Evolutionary conservation across 1,140 invertebrate species (phyloP).

Genomic region (Lepidotrigona ventralis): DNA sequence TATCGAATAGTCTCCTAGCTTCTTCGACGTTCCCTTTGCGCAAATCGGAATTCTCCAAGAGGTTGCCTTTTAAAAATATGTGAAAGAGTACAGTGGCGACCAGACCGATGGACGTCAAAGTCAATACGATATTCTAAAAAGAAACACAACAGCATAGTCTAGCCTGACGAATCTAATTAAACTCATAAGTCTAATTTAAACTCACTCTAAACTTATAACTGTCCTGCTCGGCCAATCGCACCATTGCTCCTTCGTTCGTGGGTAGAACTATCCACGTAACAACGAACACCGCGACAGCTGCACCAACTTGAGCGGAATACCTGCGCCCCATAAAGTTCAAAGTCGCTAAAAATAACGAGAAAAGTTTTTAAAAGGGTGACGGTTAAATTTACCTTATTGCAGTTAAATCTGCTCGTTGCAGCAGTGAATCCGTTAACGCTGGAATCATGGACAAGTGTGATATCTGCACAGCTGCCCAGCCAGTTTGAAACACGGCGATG

Average conservation of each 20-base stretch:
- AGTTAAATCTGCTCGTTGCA: constrained; percentile 88
- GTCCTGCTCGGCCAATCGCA: constrained; percentile 85
- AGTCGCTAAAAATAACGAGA: neutral
- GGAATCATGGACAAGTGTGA: constrained; percentile 95
- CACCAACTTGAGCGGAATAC: constrained; percentile 90
- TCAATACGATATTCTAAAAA: constrained; percentile 82
- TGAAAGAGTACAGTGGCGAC: constrained; percentile 83
- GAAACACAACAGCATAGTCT: neutral
- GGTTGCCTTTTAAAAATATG: constrained; percentile 76
- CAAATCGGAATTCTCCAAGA: constrained; percentile 64
- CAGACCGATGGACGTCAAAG: constrained; percentile 81
- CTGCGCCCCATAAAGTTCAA: constrained; percentile 73
- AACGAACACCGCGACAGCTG: constrained; percentile 88
- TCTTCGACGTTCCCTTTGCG: constrained; percentile 54
- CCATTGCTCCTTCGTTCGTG: constrained; percentile 78
- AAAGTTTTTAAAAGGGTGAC: neutral
- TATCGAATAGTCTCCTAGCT: constrained; percentile 1
- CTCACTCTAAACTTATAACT: constrained; percentile 88
- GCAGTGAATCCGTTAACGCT: constrained; percentile 84
- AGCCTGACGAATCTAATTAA: too few species aligned
- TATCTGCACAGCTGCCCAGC: constrained; percentile 95
- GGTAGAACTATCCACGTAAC: constrained; percentile 88
- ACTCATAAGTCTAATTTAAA: neutral
- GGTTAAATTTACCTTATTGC: constrained; percentile 84
- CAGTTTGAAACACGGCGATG: constrained; percentile 93